These are phyloP conservation scores for Crambe crambe DNA, from an alignment of 37 sponge, comb jelly and placozoan species.

Conservation along the genomic window DNA sequence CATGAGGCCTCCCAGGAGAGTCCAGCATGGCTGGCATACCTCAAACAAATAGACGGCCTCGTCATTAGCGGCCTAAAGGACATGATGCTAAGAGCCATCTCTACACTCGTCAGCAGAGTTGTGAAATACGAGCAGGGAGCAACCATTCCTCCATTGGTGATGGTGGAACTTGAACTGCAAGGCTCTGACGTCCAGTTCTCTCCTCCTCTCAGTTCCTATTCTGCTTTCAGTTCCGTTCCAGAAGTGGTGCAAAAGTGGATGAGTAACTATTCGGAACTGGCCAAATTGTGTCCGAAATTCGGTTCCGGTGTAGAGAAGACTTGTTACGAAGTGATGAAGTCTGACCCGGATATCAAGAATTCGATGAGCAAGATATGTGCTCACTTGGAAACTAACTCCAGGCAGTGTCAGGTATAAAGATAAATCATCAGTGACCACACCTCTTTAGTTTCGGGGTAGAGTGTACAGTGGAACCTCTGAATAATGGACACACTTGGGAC, in stretches of 20 bases:
- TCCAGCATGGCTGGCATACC: slow-evolving; percentile 75
- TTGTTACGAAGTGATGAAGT: slow-evolving; percentile 15
- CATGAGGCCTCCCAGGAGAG: slow-evolving; percentile 66
- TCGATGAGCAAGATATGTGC: slow-evolving; percentile 52
- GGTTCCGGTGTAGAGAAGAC: not conserved
- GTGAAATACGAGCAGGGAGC: slow-evolving; percentile 70
- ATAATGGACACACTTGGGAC: too few species aligned
- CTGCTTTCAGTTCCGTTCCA: slow-evolving; percentile 48
- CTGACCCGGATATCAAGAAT: slow-evolving; percentile 35
- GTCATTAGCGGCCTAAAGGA: slow-evolving; percentile 55
- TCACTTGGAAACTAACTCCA: slow-evolving; percentile 69
- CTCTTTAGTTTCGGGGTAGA: too few species aligned
- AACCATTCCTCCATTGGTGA: slow-evolving; percentile 63
- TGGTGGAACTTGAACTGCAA: slow-evolving; percentile 62
- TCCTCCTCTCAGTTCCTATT: slow-evolving; percentile 52
- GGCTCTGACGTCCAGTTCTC: slow-evolving; percentile 52
- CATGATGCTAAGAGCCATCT: slow-evolving; percentile 51
- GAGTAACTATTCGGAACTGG: slow-evolving; percentile 21
- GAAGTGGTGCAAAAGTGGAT: slow-evolving; percentile 56
- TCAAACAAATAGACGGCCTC: slow-evolving; percentile 46
- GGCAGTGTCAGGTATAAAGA: slow-evolving; percentile 75
- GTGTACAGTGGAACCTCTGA: too few species aligned
- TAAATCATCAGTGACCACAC: too few species aligned
- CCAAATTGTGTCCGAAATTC: slow-evolving; percentile 23
- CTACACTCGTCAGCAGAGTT: slow-evolving; percentile 49